phyloP scores from a whole-genome alignment of 1,140 invertebrate species.

The Magallana ariakensis region DNA sequence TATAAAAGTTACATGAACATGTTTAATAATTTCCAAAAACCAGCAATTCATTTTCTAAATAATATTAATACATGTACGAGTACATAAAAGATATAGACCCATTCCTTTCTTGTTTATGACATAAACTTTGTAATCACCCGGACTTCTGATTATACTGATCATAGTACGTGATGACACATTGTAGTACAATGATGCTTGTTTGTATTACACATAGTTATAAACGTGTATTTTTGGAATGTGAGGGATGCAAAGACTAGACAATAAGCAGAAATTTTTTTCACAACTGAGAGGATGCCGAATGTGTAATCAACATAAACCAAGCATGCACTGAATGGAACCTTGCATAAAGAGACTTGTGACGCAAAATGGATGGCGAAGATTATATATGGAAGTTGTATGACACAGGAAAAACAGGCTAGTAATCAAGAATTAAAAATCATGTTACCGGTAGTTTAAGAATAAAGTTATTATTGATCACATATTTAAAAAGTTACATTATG shows the following conservation, averaged over 20 bases:
- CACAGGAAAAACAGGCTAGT: not conserved
- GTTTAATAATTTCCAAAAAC: no score
- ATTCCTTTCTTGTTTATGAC: conserved; percentile 10
- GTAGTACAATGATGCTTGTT: no score
- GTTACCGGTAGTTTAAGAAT: no score
- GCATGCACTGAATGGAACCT: not conserved
- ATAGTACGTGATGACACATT: no score
- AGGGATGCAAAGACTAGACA: not conserved
- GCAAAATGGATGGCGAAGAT: no score
- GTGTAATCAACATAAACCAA: not conserved
- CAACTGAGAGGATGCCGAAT: no score
- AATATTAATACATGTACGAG: not conserved
- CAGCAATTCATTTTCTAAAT: no score
- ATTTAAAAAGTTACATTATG: no score
- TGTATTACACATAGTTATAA: no score
- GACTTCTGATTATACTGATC: not conserved
- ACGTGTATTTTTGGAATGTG: not conserved
- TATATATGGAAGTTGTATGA: no score
- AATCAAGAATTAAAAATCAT: not conserved
- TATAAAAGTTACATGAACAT: no score
- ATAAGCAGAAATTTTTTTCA: not conserved
- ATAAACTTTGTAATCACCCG: not conserved
- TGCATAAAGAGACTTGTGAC: not conserved
- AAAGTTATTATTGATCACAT: no score
- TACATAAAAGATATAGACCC: not conserved